phyloP scores from a whole-genome alignment of 2,888 invertebrate species.

The Thelaira solivaga region DNA sequence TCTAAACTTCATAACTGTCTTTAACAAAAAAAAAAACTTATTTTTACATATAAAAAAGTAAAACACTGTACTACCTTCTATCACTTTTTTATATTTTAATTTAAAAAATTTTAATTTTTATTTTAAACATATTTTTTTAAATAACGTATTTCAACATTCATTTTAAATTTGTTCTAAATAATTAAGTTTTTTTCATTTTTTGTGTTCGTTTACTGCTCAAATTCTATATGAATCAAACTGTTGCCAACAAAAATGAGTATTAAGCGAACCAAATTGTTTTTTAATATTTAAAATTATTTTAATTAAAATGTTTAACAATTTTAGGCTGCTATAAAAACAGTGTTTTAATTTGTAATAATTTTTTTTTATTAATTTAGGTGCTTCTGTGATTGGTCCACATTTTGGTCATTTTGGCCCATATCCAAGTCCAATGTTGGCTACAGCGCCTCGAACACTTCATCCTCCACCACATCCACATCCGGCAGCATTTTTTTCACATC shows the following conservation, averaged over 20 bases:
- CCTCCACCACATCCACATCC: conserved; percentile 68
- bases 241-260: not conserved
- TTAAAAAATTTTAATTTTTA: conserved; percentile 10
- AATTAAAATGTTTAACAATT: conserved; percentile 26
- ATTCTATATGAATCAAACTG: not conserved
- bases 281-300: conserved; percentile 8
- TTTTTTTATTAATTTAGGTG: conserved; percentile 77
- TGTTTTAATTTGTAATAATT: not conserved
- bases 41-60: not conserved
- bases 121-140: conserved; percentile 15
- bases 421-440: conserved; percentile 75
- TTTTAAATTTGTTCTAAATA: conserved; percentile 1
- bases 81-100: not conserved
- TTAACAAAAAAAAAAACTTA: not conserved
- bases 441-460: conserved; percentile 78
- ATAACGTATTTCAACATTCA: not conserved
- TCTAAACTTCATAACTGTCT: conserved; percentile 27
- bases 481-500: conserved; percentile 80
- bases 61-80: conserved; percentile 15
- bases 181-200: conserved; percentile 19
- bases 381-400: conserved; percentile 79
- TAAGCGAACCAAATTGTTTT: not conserved
- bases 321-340: not conserved
- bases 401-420: conserved; percentile 77
- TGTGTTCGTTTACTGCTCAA: not conserved